Base-by-base conservation (phyloP, 2,797 vertebrate genomes). In the Discoglossus pictus region DNA sequence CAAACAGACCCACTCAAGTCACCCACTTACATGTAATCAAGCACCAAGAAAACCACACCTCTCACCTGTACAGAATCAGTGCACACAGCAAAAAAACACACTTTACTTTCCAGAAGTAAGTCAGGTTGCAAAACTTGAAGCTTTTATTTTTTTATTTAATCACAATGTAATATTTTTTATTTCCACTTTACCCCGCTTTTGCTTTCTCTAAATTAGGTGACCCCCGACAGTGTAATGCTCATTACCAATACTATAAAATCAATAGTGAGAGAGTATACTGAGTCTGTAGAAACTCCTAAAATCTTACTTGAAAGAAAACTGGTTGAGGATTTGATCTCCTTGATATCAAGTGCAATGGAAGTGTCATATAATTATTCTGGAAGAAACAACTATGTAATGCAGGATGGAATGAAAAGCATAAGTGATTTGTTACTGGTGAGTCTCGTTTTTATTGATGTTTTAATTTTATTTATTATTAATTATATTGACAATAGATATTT, bases 371-470 rank as follows among this genome's bases (percentile, higher is more conserved):
- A 46, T n/a, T 46, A 31, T n/a, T 7, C n/a, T 4, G 60, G 67
- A 48, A 56, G 66, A 11, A 43, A 2, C 1, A 40, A 46, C 31
- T 76, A 59, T 18, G 68, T 90, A 2, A 76, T 75, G 1, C 61
- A 74, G 9, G 80, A 88, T 56, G 78, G 83, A 65, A 64, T 89
- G 17, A 79, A 74, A 58, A 63, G 65, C 9, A 79, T 87, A 7
- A 77, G 83, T 20, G 75, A 88, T 4, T 42, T 88, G 16, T 70
- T 89, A 55, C 77, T 92, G 83, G 93, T 94, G 75, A 85, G 89
- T 75, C 7, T 16, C 9, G 31, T 36, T 21, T 31, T 43, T 39
- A 31, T 31, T 31, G 8, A 4, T 31, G 27, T 8, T 31, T 31
- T 31, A 31, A 8, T 31, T 31, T 31, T 31, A 4, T 31, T 31